Conservation (phyloP, 2,888 invertebrate species). For the Megaustenia siamemsis region DNA sequence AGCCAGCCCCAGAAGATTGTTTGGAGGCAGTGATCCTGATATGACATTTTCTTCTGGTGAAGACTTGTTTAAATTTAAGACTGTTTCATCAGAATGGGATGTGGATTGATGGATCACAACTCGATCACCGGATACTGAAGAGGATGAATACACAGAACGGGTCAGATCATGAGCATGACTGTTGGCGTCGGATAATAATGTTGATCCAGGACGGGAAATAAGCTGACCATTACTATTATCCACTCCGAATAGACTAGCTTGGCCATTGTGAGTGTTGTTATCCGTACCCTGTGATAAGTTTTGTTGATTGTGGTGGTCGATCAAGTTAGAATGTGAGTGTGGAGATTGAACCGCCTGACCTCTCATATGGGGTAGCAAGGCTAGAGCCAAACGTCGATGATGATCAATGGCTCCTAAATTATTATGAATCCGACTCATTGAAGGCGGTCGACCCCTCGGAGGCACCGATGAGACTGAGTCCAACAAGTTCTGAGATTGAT, state of each 20-base stretch:
- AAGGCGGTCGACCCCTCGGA: slow-evolving; percentile 36
- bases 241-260: slow-evolving; percentile 52
- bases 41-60: slow-evolving; percentile 36
- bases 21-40: slow-evolving; percentile 41
- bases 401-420: slow-evolving; percentile 55
- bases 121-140: slow-evolving; percentile 33
- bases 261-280: slow-evolving; percentile 55
- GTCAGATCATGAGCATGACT: slow-evolving; percentile 51
- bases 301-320: slow-evolving; percentile 51
- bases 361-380: slow-evolving; percentile 55
- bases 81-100: slow-evolving; percentile 49
- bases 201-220: slow-evolving; percentile 43
- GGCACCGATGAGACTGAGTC: slow-evolving; percentile 36
- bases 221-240: slow-evolving; percentile 56
- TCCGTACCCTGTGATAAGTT: not conserved
- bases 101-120: not conserved
- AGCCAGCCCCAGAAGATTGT: slow-evolving; percentile 45
- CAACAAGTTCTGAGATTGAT: slow-evolving; percentile 36
- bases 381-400: slow-evolving; percentile 48
- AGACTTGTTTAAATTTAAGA: slow-evolving; percentile 44
- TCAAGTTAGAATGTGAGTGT: slow-evolving; percentile 56
- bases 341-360: slow-evolving; percentile 50
- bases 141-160: slow-evolving; percentile 51
- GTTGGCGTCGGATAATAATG: slow-evolving; percentile 53
- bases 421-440: slow-evolving; percentile 37